Percentiles rank a stretch among this genome's conserved stretches.
phyloP scores from a whole-genome alignment of 2,888 invertebrate species.

The Empis livida region DNA sequence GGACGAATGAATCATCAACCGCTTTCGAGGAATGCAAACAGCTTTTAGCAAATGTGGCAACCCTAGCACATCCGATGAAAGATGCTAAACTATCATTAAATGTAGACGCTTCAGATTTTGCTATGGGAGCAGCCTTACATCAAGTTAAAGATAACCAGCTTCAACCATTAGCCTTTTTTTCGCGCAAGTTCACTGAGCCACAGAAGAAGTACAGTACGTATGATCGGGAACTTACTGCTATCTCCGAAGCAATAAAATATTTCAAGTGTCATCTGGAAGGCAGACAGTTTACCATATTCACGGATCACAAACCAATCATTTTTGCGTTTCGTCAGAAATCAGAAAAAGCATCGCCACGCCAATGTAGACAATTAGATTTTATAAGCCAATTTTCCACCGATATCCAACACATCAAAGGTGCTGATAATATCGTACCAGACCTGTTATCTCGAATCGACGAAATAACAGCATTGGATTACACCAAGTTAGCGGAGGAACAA shows the following conservation, averaged over 20 bases:
- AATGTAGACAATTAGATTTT: background rate
- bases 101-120: background rate
- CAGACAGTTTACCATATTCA: background rate
- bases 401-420: background rate
- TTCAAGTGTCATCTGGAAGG: background rate
- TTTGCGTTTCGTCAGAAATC: background rate
- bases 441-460: background rate
- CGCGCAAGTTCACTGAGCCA: background rate
- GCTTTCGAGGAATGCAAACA: too few relatives aligned
- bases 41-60: too few relatives aligned
- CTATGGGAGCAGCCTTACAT: background rate
- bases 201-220: background rate
- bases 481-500: background rate
- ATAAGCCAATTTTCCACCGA: background rate
- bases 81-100: background rate
- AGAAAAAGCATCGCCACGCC: background rate
- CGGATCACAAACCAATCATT: background rate
- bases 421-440: background rate
- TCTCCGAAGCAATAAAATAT: background rate
- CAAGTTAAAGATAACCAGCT: background rate
- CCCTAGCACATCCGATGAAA: background rate
- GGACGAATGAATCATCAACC: too few relatives aligned
- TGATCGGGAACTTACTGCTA: background rate
- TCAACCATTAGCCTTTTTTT: background rate
- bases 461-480: background rate